phyloP scores from a whole-genome alignment of 2,113 vertebrate species.

The Anser brachyrhynchus region DNA sequence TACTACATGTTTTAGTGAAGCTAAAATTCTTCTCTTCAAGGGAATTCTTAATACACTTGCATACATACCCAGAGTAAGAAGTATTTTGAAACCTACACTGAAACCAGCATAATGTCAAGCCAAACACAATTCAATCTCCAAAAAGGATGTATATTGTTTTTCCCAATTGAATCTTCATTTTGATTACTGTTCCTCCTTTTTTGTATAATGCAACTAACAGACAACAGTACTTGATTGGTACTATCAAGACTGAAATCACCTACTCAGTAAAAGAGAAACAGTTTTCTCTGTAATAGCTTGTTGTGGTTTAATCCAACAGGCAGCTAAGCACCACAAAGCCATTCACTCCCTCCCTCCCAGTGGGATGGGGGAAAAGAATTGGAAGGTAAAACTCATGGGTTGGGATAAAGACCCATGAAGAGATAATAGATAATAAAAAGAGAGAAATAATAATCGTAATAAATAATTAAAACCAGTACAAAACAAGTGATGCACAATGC shows the following conservation, averaged over 20 bases:
- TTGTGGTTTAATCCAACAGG: no score
- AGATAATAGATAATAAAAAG: no score
- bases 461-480: no score
- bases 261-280: neutral
- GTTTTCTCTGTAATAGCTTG: neutral
- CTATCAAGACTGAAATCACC: neutral
- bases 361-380: no score
- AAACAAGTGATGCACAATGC: no score
- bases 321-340: no score
- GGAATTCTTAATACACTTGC: neutral
- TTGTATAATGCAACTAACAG: neutral
- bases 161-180: neutral
- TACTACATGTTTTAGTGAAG: neutral
- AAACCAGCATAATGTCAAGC: neutral
- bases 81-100: neutral
- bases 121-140: neutral
- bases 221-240: neutral
- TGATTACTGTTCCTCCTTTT: neutral
- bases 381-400: no score
- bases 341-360: no score
- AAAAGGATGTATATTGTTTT: neutral
- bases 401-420: no score
- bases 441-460: no score
- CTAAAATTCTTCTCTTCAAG: neutral
- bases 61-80: neutral